A percentile compares a stretch with the other conserved stretches of the same genome.
Conservation (phyloP, 1,140 invertebrate species). For the Homarus americanus region DNA sequence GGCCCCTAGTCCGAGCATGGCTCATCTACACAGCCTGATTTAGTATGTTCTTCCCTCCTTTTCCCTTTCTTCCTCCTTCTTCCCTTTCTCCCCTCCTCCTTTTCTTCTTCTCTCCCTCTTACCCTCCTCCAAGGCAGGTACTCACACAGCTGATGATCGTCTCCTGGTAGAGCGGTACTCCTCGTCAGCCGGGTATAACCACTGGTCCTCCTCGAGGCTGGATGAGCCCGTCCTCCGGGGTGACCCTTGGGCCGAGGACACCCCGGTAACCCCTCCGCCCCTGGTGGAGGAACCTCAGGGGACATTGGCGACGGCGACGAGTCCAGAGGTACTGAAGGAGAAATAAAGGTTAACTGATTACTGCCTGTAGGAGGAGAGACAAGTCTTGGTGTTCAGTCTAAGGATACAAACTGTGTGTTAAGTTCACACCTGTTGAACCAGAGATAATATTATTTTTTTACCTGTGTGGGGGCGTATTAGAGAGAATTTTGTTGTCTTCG, state of each 20-base stretch:
- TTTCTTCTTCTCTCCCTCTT: neutral
- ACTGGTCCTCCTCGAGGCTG: constrained; percentile 73
- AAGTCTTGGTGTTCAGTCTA: too few species aligned
- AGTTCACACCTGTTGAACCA: neutral
- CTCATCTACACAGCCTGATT: too few species aligned
- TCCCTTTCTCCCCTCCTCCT: neutral
- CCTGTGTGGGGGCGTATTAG: too few species aligned
- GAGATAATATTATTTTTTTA: too few species aligned
- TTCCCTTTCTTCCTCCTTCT: neutral
- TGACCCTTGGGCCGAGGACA: neutral
- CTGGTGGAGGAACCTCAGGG: constrained; percentile 29
- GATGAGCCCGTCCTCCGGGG: constrained; percentile 37
- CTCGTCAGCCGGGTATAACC: constrained; percentile 69
- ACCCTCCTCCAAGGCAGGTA: neutral
- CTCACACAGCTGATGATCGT: constrained; percentile 73
- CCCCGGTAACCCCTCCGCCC: constrained; percentile 19
- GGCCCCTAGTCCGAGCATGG: too few species aligned
- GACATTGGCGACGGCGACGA: constrained; percentile 62
- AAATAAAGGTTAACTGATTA: neutral
- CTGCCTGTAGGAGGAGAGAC: too few species aligned
- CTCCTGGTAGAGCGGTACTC: constrained; percentile 70
- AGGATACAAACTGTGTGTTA: too few species aligned
- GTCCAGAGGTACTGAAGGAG: constrained; percentile 38
- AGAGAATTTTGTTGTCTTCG: too few species aligned
- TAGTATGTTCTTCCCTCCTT: too few species aligned